Evolutionary conservation across 1,140 invertebrate species (phyloP).

Genomic region (Drosophila persimilis): DNA sequence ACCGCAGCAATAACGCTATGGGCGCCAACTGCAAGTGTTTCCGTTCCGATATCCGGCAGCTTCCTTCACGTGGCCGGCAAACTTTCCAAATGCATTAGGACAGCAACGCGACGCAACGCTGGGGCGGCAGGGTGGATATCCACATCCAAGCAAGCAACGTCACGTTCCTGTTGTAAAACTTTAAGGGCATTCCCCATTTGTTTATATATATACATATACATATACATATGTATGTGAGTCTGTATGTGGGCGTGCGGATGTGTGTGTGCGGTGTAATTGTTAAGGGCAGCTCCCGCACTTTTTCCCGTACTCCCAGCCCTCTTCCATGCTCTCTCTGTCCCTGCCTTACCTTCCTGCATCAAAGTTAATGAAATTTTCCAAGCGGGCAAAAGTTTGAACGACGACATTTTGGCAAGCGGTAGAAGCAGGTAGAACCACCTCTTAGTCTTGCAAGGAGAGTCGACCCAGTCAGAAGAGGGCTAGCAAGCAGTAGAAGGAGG

Average conservation of each 20-base stretch:
- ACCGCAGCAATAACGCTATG: constrained; percentile 69
- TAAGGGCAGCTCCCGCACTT: constrained; percentile 28
- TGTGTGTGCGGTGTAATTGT: constrained; percentile 44
- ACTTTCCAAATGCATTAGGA: constrained; percentile 74
- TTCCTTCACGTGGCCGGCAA: constrained; percentile 57
- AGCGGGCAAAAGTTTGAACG: constrained; percentile 45
- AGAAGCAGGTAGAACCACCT: not conserved
- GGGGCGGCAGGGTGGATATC: not conserved
- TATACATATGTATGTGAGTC: constrained; percentile 1
- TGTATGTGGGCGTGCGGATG: not conserved
- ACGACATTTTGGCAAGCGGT: constrained; percentile 39
- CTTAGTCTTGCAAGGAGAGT: too few species aligned
- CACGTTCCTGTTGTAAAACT: constrained; percentile 70
- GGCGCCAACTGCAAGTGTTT: constrained; percentile 71
- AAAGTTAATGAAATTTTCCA: constrained; percentile 73
- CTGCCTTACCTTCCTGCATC: constrained; percentile 44
- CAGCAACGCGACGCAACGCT: not conserved
- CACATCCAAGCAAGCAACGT: constrained; percentile 32
- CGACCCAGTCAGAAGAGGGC: too few species aligned
- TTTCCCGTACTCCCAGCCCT: constrained; percentile 1
- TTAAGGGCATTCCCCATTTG: constrained; percentile 8
- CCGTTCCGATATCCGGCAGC: constrained; percentile 76
- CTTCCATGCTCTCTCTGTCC: not conserved
- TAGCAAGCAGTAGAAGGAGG: not conserved
- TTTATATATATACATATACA: too few species aligned